phyloP scores from a whole-genome alignment of 2,797 vertebrate genomes.

The Eulemur albifrons region DNA sequence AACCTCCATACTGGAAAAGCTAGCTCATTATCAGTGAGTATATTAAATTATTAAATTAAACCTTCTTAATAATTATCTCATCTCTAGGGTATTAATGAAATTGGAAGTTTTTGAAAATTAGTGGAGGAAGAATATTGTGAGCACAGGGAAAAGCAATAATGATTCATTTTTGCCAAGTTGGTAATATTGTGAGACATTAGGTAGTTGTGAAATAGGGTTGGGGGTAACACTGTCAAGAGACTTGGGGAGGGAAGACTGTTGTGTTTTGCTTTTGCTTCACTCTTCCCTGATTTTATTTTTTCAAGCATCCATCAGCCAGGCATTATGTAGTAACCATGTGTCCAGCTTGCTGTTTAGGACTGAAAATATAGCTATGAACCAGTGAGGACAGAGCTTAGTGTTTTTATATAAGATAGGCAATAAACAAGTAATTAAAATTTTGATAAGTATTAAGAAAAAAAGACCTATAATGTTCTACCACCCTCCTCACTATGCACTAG shows the following conservation, averaged over 20 bases:
- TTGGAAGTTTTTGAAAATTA: background rate
- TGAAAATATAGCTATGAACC: background rate
- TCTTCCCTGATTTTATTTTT: background rate
- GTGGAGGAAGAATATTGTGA: background rate
- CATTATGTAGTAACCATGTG: background rate
- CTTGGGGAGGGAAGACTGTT: background rate
- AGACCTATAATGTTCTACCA: background rate
- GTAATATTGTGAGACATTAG: background rate
- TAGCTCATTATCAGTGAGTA: background rate
- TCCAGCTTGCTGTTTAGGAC: background rate
- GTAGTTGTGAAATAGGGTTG: background rate
- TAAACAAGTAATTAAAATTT: background rate
- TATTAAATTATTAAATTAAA: background rate
- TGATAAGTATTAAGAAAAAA: background rate
- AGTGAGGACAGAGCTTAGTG: background rate
- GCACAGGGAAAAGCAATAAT: background rate
- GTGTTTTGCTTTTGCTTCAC: background rate
- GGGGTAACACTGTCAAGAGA: background rate
- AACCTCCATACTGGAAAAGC: background rate
- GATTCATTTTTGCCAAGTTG: background rate
- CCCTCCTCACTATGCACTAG: background rate
- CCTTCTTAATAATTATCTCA: background rate
- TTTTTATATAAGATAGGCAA: background rate
- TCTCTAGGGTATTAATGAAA: background rate
- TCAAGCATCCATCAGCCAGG: rapidly evolving